Conservation (phyloP, 1,140 invertebrate species). For the Camponotus vicinus region DNA sequence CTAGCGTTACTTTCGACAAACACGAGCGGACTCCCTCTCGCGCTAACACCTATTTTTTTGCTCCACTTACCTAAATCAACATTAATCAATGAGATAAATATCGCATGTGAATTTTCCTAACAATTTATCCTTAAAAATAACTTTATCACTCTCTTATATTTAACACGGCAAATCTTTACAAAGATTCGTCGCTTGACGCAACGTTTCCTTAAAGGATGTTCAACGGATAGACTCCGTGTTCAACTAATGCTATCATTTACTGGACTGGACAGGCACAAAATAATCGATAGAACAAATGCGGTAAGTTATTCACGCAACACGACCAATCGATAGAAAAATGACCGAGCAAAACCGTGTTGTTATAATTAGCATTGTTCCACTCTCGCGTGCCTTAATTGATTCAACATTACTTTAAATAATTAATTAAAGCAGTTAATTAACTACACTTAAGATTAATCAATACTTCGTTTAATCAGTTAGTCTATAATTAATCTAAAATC, state of each 20-base stretch:
- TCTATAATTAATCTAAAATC: neutral
- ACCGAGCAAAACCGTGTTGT: neutral
- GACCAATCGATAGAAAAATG: conserved; percentile 65
- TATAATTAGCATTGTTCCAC: neutral
- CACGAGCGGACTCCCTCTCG: neutral
- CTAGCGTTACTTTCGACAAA: conserved; percentile 54
- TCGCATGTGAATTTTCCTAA: neutral
- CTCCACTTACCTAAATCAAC: conserved; percentile 52
- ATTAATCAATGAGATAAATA: neutral
- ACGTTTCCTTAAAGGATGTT: neutral
- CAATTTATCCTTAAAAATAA: neutral
- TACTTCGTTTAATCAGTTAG: neutral
- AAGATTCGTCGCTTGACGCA: neutral
- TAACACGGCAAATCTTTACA: neutral
- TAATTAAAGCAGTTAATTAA: neutral
- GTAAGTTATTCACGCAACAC: conserved; percentile 69
- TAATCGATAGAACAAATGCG: conserved; percentile 75
- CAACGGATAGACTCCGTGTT: conserved; percentile 30
- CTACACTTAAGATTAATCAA: neutral
- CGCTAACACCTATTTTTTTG: conserved; percentile 14
- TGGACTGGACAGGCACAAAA: conserved; percentile 65
- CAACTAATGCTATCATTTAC: conserved; percentile 59
- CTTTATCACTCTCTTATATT: neutral
- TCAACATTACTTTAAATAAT: neutral
- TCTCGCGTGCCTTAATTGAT: neutral